Evolutionary conservation across 2,888 invertebrate genomes (phyloP), one percentile per base, ranked within the genome.

Genomic region (Glomeris marginata): DNA sequence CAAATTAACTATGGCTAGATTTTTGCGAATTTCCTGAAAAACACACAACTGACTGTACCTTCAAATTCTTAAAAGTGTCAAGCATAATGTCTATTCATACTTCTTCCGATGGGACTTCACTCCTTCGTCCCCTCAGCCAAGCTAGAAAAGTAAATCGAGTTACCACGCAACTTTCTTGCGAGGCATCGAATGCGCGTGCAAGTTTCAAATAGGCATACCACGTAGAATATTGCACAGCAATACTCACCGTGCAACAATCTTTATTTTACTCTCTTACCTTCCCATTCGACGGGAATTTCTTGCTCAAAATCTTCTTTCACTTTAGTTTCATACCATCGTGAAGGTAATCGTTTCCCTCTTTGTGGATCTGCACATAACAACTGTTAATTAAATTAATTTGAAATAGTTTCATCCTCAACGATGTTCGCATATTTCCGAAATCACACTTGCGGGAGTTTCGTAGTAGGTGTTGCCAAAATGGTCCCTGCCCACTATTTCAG

Each of bases 221-320:
- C n/a, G n/a, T n/a, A n/a, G n/a, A n/a, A n/a, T n/a, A n/a, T n/a
- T n/a, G n/a, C n/a, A n/a, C n/a, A n/a, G n/a, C n/a, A n/a, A n/a
- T n/a, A n/a, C n/a, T n/a, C n/a, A n/a, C n/a, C n/a, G n/a, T 38
- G 11, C 37, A 35, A 40, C 33, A 11, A 35, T 36, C 36, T 11
- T 16, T 41, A 45, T n/a, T 22, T n/a, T 11, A 6, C n/a, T 6
- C 15, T 22, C 34, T 41, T 47, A 63, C 63, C 57, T 63, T 86
- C 84, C 90, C 90, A 90, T 67, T 88, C 88, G 1, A 83, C 76
- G 0, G 88, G 84, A 58, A 84, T 62, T 60, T 84, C 82, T 61
- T 80, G 77, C 55, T 80, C 74, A 58, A 81, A 82, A 21, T 72
- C 65, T 52, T 78, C 75, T 40, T 73, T 71, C 16, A 75, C 74